Evolutionary conservation across 2,888 invertebrate species (phyloP), one percentile per base, ranked within the genome.

Genomic region (Timema podura): DNA sequence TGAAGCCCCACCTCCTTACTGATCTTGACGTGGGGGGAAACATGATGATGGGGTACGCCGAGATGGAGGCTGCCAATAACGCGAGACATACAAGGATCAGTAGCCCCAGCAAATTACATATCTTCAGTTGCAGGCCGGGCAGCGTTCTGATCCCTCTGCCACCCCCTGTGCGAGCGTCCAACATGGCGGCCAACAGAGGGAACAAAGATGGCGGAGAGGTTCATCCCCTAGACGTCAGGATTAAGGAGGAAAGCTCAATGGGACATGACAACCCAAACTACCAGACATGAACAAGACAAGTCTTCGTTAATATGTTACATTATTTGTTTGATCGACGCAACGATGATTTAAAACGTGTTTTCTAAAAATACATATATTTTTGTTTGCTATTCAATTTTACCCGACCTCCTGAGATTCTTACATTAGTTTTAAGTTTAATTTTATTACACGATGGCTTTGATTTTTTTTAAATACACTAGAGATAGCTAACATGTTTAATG

Each of bases 111-210:
- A 76, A 77, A 65, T 73, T 78, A 57, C 76, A 76, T 68, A 76
- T 78, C 65, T 74, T 77, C 51, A 76, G 77, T 49, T 78, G 78
- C 73, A 75, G 77, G 46, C 77, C 77, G 16, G 75, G 75, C 47
- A 76, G 77, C 64, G 74, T 78, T 46, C 73, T 77, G 15, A 72
- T 77, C 13, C 77, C 77, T 5, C 54, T 69, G 44, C 68, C 67
- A 8, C 51, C 68, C 16, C 51, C 68, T 64, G 61, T 51, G 51
- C 65, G 66, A 59, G 51, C 54, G 16, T 16, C 46, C 66, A 49
- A 59, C 45, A 47, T 49, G 54, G 64, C 45, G 45, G 68, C 45
- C 57, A 68, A 64, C 71, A 51, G 30, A 47, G 47, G 47, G 13
- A 54, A n/a, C n/a, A 48, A 66, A 64, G 47, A 16, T 9, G n/a